phyloP scores from a whole-genome alignment of 2,888 invertebrate genomes.

The Hydraecia micacea region DNA sequence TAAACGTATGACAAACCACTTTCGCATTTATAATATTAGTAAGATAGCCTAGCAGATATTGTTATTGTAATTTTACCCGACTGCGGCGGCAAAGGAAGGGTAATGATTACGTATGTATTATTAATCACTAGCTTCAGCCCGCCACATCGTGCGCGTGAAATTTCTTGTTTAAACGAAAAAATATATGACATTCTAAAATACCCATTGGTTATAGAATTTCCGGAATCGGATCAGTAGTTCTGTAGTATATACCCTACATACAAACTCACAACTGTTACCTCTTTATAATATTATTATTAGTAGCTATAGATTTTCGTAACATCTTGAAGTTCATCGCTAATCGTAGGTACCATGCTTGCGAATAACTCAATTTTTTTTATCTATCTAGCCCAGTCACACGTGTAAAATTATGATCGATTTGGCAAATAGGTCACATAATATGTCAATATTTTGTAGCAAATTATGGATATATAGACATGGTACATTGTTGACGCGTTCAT shows the following conservation, averaged over 20 bases:
- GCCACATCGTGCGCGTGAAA: not conserved
- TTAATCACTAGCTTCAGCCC: not conserved
- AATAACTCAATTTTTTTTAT: constrained; percentile 27
- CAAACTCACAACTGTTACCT: not conserved
- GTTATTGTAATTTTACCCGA: not conserved
- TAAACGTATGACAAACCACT: not conserved
- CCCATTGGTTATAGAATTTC: not conserved
- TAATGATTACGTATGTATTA: not conserved
- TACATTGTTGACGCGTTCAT: constrained; percentile 7
- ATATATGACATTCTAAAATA: no score
- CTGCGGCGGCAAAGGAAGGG: not conserved
- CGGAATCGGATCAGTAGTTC: not conserved
- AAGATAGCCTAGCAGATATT: not conserved
- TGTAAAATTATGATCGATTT: constrained; percentile 43
- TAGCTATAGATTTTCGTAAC: not conserved
- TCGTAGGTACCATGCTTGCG: not conserved
- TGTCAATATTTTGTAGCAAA: constrained; percentile 42
- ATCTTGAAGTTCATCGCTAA: constrained; percentile 28
- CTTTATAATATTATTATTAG: not conserved
- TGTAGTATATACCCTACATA: not conserved
- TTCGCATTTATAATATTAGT: not conserved
- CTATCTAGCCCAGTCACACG: constrained; percentile 40
- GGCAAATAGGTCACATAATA: constrained; percentile 51
- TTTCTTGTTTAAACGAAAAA: not conserved
- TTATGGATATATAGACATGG: not conserved